A percentile compares a stretch with the other conserved stretches of the same genome.
These are phyloP conservation scores for Melieria crassipennis DNA, from an alignment of 2,888 invertebrate genomes.

Conservation along the genomic window DNA sequence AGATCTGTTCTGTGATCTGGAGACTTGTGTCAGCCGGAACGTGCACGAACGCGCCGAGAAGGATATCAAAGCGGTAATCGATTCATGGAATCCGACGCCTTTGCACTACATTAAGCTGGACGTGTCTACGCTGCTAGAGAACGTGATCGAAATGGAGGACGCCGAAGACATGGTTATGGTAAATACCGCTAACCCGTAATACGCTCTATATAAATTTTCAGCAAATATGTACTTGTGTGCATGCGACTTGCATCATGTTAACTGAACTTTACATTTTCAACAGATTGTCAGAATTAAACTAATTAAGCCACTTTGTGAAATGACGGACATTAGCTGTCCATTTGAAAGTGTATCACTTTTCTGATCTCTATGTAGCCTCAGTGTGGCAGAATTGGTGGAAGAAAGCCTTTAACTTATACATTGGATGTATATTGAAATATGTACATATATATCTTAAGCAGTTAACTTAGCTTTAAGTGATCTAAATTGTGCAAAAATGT, in stretches of 20 bases:
- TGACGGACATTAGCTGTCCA: no score
- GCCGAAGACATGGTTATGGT: constrained; percentile 68
- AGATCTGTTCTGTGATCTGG: constrained; percentile 84
- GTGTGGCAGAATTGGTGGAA: no score
- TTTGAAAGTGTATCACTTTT: no score
- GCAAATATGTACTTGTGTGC: not conserved
- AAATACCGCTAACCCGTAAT: constrained; percentile 45
- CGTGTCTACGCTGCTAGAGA: constrained; percentile 84
- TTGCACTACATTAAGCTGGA: constrained; percentile 84
- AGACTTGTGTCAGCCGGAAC: constrained; percentile 83
- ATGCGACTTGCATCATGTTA: not conserved
- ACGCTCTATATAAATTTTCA: not conserved
- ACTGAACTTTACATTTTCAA: not conserved
- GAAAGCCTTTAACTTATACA: no score
- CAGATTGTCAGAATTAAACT: not conserved
- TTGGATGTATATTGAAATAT: no score
- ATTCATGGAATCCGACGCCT: constrained; percentile 82
- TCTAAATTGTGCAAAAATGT: no score
- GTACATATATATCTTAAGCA: no score
- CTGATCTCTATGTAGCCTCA: no score
- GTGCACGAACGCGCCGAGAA: constrained; percentile 81
- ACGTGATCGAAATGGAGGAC: constrained; percentile 86
- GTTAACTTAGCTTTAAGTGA: no score
- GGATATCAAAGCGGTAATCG: constrained; percentile 79
- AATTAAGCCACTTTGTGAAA: no score